Evolutionary conservation across 2,888 invertebrate species (phyloP), one percentile per base, ranked within the genome.

Genomic region (Miltochrista miniata): DNA sequence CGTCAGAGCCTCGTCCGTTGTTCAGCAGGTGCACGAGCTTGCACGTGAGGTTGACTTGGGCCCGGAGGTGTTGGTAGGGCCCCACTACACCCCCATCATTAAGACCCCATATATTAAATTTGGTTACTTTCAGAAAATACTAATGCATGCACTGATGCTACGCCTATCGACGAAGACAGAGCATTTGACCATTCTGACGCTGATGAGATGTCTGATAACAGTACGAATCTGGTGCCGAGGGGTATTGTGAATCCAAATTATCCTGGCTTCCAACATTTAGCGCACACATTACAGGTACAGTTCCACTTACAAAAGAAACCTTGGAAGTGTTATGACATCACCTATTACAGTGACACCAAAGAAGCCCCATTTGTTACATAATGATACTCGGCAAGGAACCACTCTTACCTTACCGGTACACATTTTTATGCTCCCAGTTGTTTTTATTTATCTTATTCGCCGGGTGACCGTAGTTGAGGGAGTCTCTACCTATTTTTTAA

Each of bases 241-340:
- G 96, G 96, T 62, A 96, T 96, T 67, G 94, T 96, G 71, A 96
- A 96, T 88, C 96, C 96, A 45, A 96, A 96, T 85, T 96, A 96
- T 87, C 95, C 96, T 15, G 96, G 96, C 50, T 96, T 96, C 83
- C 96, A 96, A 79, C 96, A 96, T 82, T 92, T 96, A 71, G 96
- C 96, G 13, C 94, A 95, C 72, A 95, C 95, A 55, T 89, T 95
- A 64, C 93, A 92, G 88, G 92, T 92, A 81, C 75, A 59, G 60
- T 60, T 66, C 55, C 50, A 61, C 55, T 71, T 58, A 56, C 44
- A 53, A 58, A 61, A 55, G 72, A 74, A 74, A 61, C 77, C 74
- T 62, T 66, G 67, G 48, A 65, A 79, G 74, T 64, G 51, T 83
- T 65, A 57, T 64, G 67, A 68, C 62, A 70, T 70, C 59, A 54